A percentile compares a stretch with the other conserved stretches of the same genome.
Evolutionary conservation across 2,113 vertebrate genomes (phyloP).

Genomic region (Marcusenius ussheri): DNA sequence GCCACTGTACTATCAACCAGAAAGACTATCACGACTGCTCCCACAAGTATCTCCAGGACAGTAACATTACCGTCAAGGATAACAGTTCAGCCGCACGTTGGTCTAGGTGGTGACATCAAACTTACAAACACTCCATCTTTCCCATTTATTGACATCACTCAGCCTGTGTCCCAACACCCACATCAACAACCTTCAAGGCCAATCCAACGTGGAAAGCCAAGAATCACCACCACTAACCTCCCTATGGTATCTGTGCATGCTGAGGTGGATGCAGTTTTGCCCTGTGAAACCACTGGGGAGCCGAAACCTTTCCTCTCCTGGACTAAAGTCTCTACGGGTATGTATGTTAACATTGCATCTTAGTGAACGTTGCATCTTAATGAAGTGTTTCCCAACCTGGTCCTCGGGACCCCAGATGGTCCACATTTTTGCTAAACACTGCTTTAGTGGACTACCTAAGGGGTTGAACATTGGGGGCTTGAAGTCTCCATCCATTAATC

Average conservation of each 20-base stretch:
- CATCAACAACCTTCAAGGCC: conserved; percentile 41
- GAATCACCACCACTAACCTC: conserved; percentile 52
- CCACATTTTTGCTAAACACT: neutral
- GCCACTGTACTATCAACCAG: neutral
- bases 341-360: conserved; percentile 25
- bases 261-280: conserved; percentile 66
- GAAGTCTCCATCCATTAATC: neutral
- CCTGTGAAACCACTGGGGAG: conserved; percentile 71
- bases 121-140: conserved; percentile 21
- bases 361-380: neutral
- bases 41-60: conserved; percentile 23
- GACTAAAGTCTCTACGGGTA: conserved; percentile 83
- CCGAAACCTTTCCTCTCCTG: conserved; percentile 76
- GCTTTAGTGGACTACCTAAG: neutral
- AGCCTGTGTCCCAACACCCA: conserved; percentile 30
- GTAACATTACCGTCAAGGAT: conserved; percentile 22
- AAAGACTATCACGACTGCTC: neutral
- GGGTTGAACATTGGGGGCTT: neutral
- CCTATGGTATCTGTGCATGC: conserved; percentile 60
- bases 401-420: neutral
- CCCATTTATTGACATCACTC: conserved; percentile 30
- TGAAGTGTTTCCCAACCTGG: neutral
- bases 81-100: conserved; percentile 15
- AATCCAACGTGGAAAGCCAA: conserved; percentile 54
- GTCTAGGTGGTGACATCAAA: conserved; percentile 34